Evolutionary conservation across 2,888 invertebrate genomes (phyloP).

Genomic region (Omphaloscelis lunosa): DNA sequence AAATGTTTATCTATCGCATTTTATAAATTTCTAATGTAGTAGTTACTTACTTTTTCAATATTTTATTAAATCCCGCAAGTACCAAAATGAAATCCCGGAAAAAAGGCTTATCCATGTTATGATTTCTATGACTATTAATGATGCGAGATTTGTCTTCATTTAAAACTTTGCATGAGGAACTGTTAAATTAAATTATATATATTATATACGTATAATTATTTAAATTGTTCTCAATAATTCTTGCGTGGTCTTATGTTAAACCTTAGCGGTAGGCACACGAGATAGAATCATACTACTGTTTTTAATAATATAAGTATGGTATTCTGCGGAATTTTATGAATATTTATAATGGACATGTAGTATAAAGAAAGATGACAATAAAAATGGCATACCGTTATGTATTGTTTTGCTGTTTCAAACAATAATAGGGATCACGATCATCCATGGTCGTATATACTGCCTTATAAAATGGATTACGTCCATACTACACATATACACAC

Average conservation of each 20-base stretch:
- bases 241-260: background rate
- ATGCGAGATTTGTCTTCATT: no score
- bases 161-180: background rate
- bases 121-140: no score
- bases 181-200: background rate
- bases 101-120: no score
- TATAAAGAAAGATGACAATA: background rate
- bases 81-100: no score
- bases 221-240: background rate
- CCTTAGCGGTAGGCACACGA: background rate
- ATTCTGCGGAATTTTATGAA: background rate
- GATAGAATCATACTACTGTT: background rate
- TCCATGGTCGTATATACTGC: background rate
- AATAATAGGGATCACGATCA: background rate
- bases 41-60: no score
- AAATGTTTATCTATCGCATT: no score
- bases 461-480: background rate
- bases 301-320: background rate
- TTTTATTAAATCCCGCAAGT: no score
- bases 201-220: no score
- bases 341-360: background rate
- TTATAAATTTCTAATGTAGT: no score
- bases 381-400: background rate
- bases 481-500: no score
- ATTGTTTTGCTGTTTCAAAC: background rate